Percentiles rank a stretch among this genome's conserved stretches.
Evolutionary conservation across 2,797 vertebrate species (phyloP).

Genomic region (Chaetodon trifasciatus): DNA sequence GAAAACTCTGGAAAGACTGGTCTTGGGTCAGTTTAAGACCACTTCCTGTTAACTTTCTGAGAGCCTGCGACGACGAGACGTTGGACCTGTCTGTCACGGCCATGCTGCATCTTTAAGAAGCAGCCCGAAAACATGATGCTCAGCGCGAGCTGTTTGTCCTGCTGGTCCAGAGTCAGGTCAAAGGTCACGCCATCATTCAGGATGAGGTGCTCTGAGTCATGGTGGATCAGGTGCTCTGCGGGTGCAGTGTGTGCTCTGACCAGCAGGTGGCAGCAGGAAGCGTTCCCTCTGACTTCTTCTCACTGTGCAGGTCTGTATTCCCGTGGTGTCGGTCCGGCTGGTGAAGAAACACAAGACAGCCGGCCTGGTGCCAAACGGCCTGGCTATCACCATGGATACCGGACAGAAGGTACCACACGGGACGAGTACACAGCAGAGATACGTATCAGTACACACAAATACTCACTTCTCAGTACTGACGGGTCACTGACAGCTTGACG

Average conservation of each 20-base stretch:
- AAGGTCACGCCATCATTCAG: neutral
- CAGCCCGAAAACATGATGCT: too few species aligned
- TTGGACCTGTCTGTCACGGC: too few species aligned
- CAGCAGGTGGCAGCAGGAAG: neutral
- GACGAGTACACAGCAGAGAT: neutral
- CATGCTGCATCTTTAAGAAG: too few species aligned
- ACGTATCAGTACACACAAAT: neutral
- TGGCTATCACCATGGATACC: slow-evolving; percentile 93
- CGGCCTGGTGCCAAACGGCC: slow-evolving; percentile 92
- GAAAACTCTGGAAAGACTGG: too few species aligned
- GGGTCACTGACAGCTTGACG: too few species aligned
- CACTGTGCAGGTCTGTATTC: slow-evolving; percentile 89
- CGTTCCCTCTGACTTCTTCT: neutral
- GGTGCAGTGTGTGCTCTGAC: too few species aligned
- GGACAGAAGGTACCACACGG: slow-evolving; percentile 87
- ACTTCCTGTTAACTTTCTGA: too few species aligned
- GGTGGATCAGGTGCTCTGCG: too few species aligned
- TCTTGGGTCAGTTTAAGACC: too few species aligned
- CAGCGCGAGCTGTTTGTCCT: neutral
- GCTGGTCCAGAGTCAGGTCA: slow-evolving; percentile 15
- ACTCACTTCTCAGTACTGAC: too few species aligned
- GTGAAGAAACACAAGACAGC: slow-evolving; percentile 95
- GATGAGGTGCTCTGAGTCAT: too few species aligned
- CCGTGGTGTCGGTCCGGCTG: slow-evolving; percentile 90
- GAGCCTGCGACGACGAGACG: too few species aligned